phyloP scores from a whole-genome alignment of 2,888 invertebrate genomes.

The Cistogaster globosa region DNA sequence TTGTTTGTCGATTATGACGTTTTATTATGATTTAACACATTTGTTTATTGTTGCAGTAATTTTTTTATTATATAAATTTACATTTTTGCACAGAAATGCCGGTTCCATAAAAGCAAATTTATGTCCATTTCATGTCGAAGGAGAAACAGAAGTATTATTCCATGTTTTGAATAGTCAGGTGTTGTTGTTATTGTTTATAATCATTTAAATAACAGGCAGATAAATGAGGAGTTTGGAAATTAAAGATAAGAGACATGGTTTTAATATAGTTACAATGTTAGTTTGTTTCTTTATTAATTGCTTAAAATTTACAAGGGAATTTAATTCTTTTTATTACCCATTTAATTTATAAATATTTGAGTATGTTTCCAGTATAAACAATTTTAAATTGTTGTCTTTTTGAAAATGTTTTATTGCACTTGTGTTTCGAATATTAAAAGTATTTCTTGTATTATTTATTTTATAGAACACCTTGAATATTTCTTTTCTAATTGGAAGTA shows the following conservation, averaged over 20 bases:
- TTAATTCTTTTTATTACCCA: conserved; percentile 45
- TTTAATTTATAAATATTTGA: conserved; percentile 35
- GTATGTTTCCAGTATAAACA: conserved; percentile 50
- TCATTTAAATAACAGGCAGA: conserved; percentile 32
- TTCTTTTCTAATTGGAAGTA: conserved; percentile 51
- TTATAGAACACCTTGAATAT: conserved; percentile 31
- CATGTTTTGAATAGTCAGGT: conserved; percentile 38
- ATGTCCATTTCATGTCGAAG: conserved; percentile 43
- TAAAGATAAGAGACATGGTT: conserved; percentile 66
- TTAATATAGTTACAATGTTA: conserved; percentile 71
- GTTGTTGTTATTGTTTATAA: conserved; percentile 41
- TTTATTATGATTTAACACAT: conserved; percentile 51
- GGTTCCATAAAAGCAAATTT: conserved; percentile 59
- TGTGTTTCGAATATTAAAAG: conserved; percentile 58
- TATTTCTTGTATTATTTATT: conserved; percentile 19
- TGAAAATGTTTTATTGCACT: conserved; percentile 54
- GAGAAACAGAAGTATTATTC: conserved; percentile 35
- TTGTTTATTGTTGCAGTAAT: conserved; percentile 49
- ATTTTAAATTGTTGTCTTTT: conserved; percentile 48
- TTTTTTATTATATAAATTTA: conserved; percentile 55
- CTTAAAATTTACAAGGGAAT: conserved; percentile 23
- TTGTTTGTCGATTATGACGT: conserved; percentile 53
- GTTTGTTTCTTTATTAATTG: conserved; percentile 8
- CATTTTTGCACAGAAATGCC: conserved; percentile 61
- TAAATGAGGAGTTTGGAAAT: conserved; percentile 15